A percentile compares a stretch with the other conserved stretches of the same genome.
Conservation (phyloP, 2,113 vertebrate genomes). For the Struthio camelus region DNA sequence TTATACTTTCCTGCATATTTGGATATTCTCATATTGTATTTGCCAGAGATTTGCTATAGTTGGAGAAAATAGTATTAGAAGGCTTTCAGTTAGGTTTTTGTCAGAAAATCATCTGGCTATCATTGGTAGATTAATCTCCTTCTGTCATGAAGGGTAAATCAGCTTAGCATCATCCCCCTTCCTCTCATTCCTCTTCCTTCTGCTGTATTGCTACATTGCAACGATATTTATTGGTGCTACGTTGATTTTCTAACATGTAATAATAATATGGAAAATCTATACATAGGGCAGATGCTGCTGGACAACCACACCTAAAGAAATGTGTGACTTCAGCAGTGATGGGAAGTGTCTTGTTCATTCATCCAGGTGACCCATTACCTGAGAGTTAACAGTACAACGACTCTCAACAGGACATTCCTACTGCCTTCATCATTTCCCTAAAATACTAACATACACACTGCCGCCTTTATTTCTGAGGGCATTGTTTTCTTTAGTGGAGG, state of each 20-base stretch:
- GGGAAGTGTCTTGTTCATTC: background rate
- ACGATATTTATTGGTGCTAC: background rate
- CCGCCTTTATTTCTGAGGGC: background rate
- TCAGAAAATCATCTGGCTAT: background rate
- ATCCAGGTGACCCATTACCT: background rate
- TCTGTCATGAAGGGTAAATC: background rate
- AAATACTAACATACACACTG: background rate
- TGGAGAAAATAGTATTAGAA: background rate
- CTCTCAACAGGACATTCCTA: background rate
- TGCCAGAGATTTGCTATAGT: background rate
- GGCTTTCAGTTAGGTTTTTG: background rate
- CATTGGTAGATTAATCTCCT: background rate
- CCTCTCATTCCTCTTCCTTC: background rate
- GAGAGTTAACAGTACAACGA: background rate
- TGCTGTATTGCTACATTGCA: background rate
- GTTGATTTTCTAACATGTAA: background rate
- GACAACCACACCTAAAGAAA: background rate
- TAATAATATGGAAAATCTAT: background rate
- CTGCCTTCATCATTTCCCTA: background rate
- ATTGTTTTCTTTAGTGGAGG: background rate
- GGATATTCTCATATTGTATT: background rate
- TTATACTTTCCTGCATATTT: background rate
- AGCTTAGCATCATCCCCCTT: background rate
- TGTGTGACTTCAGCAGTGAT: background rate
- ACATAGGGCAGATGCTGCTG: background rate